A percentile compares a stretch with the other conserved stretches of the same genome.
Conservation (phyloP, 2,888 invertebrate genomes). For the Ophioninae sp. region DNA sequence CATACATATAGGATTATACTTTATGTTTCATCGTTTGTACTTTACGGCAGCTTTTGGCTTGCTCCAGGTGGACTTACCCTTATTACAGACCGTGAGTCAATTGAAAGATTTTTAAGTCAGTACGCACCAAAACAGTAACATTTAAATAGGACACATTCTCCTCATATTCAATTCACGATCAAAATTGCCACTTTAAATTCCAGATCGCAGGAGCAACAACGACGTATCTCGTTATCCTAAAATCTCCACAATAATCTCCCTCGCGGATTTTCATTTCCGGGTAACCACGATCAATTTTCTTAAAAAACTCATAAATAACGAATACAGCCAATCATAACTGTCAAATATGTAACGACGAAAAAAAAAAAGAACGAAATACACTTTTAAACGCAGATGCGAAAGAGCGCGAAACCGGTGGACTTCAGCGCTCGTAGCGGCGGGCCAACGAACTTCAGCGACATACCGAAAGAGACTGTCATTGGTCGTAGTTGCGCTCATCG, state of each 20-base stretch:
- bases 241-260: slow-evolving; percentile 39
- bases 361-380: not conserved
- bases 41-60: slow-evolving; percentile 56
- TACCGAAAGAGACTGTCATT: not conserved
- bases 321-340: not conserved
- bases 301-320: not conserved
- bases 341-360: not conserved
- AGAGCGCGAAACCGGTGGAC: not conserved
- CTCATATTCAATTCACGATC: not conserved
- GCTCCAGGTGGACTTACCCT: slow-evolving; percentile 50
- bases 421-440: not conserved
- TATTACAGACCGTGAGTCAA: slow-evolving; percentile 45
- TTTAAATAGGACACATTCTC: not conserved
- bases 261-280: not conserved
- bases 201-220: slow-evolving; percentile 60
- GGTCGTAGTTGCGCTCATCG: not conserved
- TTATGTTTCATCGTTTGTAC: slow-evolving; percentile 48
- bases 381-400: not conserved
- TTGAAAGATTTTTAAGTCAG: not conserved
- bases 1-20: slow-evolving; percentile 53
- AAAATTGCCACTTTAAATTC: slow-evolving; percentile 18
- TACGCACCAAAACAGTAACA: not conserved
- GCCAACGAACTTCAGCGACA: not conserved
- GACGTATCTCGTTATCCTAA: slow-evolving; percentile 58
- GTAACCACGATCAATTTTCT: not conserved